Evolutionary conservation across 1,140 invertebrate species (phyloP).

Genomic region (Eubasilissa regina): DNA sequence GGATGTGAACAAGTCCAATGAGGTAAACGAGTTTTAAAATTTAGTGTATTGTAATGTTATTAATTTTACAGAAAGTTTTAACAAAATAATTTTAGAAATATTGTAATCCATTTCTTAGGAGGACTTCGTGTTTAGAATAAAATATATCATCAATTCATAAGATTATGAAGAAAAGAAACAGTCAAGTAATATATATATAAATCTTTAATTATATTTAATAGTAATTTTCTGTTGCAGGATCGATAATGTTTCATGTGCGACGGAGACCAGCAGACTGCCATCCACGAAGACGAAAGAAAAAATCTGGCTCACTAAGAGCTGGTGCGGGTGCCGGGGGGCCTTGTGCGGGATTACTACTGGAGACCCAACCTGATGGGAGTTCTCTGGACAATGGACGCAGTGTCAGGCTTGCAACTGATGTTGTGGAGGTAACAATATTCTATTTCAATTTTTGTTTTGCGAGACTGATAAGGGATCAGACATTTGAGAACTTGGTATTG

Average conservation of each 20-base stretch:
- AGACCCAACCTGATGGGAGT: conserved; percentile 76
- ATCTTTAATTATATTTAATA: background rate
- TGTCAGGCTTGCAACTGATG: conserved; percentile 74
- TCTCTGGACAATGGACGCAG: conserved; percentile 75
- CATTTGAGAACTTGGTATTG: too few relatives aligned
- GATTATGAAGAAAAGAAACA: too few relatives aligned
- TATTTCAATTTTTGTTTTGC: conserved; percentile 56
- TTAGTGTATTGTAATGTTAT: too few relatives aligned
- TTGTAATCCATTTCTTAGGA: too few relatives aligned
- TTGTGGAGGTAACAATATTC: conserved; percentile 73
- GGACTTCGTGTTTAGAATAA: too few relatives aligned
- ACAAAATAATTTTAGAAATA: too few relatives aligned
- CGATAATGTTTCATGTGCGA: conserved; percentile 95
- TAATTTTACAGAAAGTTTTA: too few relatives aligned
- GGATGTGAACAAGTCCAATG: too few relatives aligned
- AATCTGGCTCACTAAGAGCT: conserved; percentile 77
- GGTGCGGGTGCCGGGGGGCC: conserved; percentile 68
- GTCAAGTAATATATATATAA: too few relatives aligned
- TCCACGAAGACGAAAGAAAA: conserved; percentile 92
- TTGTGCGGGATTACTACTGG: conserved; percentile 72
- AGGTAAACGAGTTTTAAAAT: too few relatives aligned
- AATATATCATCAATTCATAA: too few relatives aligned
- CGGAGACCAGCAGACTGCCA: conserved; percentile 91
- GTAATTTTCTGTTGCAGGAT: conserved; percentile 76
- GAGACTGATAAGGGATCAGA: too few relatives aligned